Conservation (phyloP, 2,888 invertebrate genomes). For the Tetrapedia diversipes region DNA sequence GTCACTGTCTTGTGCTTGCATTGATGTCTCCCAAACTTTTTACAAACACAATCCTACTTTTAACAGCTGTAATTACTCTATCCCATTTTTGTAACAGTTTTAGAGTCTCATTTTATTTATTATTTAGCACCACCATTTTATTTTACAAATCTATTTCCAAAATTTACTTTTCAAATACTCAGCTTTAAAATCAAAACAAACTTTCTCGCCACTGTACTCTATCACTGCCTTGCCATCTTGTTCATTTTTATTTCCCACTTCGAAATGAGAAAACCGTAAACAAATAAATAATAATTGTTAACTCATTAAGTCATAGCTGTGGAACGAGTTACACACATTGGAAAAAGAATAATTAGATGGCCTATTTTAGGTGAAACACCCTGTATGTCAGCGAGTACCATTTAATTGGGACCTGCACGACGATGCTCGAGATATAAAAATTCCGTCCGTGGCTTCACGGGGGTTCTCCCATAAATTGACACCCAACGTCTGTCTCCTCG, state of each 20-base stretch:
- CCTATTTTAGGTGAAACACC: too few relatives aligned
- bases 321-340: too few relatives aligned
- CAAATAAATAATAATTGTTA: neutral
- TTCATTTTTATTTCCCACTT: neutral
- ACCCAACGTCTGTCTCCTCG: conserved; percentile 13
- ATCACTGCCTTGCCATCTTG: neutral
- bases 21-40: conserved; percentile 25
- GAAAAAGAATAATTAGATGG: too few relatives aligned
- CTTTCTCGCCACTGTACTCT: too few relatives aligned
- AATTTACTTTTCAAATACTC: too few relatives aligned
- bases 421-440: neutral
- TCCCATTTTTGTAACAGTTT: too few relatives aligned
- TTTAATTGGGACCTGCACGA: neutral
- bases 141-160: too few relatives aligned
- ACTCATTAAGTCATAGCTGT: too few relatives aligned
- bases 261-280: neutral
- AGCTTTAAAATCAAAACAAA: too few relatives aligned
- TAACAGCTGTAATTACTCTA: too few relatives aligned
- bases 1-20: neutral
- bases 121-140: too few relatives aligned
- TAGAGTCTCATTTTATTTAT: neutral
- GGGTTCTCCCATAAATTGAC: conserved; percentile 30
- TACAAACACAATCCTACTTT: too few relatives aligned
- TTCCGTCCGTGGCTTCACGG: neutral
- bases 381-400: neutral